Evolutionary conservation across 2,113 vertebrate species (phyloP).

Genomic region (Tachycineta bicolor): DNA sequence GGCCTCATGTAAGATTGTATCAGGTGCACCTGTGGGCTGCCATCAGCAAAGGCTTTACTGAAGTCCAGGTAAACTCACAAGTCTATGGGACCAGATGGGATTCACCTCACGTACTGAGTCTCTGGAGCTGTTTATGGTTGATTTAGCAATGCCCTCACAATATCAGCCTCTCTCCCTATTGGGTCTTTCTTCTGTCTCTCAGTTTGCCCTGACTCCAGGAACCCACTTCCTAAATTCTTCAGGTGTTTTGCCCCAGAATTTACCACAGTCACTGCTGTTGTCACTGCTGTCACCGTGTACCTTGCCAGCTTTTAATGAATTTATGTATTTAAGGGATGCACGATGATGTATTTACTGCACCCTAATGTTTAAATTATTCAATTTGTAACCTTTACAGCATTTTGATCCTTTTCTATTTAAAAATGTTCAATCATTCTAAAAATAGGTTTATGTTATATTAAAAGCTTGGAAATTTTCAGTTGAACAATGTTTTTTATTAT

Average conservation of each 20-base stretch:
- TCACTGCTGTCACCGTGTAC: accelerated
- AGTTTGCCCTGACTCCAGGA: neutral
- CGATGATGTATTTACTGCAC: neutral
- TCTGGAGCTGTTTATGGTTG: neutral
- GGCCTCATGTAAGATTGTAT: too few species aligned
- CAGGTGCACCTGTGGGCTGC: neutral
- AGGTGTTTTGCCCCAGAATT: neutral
- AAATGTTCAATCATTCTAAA: neutral
- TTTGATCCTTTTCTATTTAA: neutral
- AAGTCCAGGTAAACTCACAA: neutral
- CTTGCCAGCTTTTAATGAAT: neutral
- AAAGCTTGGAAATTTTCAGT: neutral
- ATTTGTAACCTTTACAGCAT: neutral
- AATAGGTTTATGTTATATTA: neutral
- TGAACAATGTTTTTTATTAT: neutral
- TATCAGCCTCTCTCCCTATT: neutral
- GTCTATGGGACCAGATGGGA: too few species aligned
- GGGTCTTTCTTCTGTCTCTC: neutral
- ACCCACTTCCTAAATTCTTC: neutral
- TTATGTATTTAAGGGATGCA: neutral
- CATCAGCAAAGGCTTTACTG: neutral
- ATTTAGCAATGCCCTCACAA: neutral
- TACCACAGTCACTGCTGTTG: neutral
- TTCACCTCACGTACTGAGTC: neutral
- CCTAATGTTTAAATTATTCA: neutral